phyloP scores from a whole-genome alignment of 2,113 vertebrate species.

The Prochilodus magdalenae region DNA sequence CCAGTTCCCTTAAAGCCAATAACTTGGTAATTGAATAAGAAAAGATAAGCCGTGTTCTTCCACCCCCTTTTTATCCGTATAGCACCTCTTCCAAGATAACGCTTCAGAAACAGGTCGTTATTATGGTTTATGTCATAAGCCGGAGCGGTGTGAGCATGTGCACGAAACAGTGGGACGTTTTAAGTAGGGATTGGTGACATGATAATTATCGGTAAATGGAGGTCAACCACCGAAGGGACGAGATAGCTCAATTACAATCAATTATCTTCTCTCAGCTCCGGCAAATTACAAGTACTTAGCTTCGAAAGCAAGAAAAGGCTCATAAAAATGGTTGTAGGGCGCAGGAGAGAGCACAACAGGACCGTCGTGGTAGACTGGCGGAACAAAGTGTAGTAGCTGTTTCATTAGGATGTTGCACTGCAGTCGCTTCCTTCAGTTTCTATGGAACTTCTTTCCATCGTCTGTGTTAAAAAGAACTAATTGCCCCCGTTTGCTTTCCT shows the following conservation, averaged over 20 bases:
- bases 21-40: slow-evolving; percentile 38
- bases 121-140: slow-evolving; percentile 12
- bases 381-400: background rate
- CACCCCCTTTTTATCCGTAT: slow-evolving; percentile 20
- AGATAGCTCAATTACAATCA: slow-evolving; percentile 52
- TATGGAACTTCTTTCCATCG: background rate
- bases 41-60: slow-evolving; percentile 21
- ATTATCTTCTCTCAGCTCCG: slow-evolving; percentile 33
- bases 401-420: background rate
- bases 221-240: slow-evolving; percentile 52
- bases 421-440: background rate
- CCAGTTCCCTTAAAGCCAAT: slow-evolving; percentile 25
- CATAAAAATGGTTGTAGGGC: slow-evolving; percentile 19
- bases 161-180: slow-evolving; percentile 39
- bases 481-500: background rate
- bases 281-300: slow-evolving; percentile 30
- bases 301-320: slow-evolving; percentile 18
- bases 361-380: slow-evolving; percentile 5
- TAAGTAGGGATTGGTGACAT: slow-evolving; percentile 43
- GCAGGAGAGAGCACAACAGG: slow-evolving; percentile 23
- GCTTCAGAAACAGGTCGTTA: slow-evolving; percentile 27
- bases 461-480: background rate
- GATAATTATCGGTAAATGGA: slow-evolving; percentile 51
- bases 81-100: slow-evolving; percentile 9
- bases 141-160: background rate